A percentile compares a stretch with the other conserved stretches of the same genome.
These are phyloP conservation scores for Leiothrix lutea DNA, from an alignment of 2,113 vertebrate genomes.

Conservation along the genomic window DNA sequence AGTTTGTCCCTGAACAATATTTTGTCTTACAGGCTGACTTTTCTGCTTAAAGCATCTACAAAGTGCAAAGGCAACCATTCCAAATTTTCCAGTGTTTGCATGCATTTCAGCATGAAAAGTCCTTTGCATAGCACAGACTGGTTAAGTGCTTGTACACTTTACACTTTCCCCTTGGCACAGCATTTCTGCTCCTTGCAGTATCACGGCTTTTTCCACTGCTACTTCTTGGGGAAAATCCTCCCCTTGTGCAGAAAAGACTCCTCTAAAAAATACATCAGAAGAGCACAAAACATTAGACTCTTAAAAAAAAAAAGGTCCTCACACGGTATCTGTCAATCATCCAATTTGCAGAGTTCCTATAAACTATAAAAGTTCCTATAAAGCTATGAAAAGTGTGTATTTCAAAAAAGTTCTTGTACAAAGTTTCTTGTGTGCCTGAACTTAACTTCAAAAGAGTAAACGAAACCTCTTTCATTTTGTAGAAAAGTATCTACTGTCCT, in stretches of 20 bases:
- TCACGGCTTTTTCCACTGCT: not conserved
- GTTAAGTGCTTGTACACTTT: not conserved
- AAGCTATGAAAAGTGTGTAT: not conserved
- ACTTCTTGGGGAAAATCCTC: not conserved
- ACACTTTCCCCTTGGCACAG: fast-evolving
- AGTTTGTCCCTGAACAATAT: not conserved
- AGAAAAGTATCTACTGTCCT: not conserved
- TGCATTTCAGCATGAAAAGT: not conserved
- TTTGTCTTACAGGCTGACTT: not conserved
- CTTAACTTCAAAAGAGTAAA: not conserved
- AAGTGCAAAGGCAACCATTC: not conserved
- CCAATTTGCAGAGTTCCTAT: not conserved
- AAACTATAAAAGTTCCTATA: no score
- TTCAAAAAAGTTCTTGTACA: not conserved
- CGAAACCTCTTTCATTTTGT: not conserved
- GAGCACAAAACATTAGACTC: not conserved
- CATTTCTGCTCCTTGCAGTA: not conserved
- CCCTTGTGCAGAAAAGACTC: not conserved
- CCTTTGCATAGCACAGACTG: fast-evolving
- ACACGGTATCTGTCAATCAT: not conserved
- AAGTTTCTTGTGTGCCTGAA: not conserved
- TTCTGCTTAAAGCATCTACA: not conserved
- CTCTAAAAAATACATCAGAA: not conserved
- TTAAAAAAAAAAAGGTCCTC: not conserved
- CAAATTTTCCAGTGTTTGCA: not conserved